Conservation (phyloP, 2,113 vertebrate genomes). For the Neofelis nebulosa region DNA sequence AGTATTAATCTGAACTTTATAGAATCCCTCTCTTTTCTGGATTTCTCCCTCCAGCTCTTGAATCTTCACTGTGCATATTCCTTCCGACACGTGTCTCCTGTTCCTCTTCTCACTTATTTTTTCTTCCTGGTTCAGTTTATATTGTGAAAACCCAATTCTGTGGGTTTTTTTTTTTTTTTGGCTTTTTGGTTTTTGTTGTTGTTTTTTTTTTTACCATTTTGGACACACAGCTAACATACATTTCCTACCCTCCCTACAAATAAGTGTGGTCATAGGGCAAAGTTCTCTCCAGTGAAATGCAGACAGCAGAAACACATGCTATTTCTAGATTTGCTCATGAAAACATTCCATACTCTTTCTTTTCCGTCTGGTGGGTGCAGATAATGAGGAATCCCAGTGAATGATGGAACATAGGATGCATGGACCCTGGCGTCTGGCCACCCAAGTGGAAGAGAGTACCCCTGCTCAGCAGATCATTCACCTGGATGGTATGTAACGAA, state of each 20-base stretch:
- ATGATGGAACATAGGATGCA: neutral
- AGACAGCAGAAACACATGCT: fast-evolving
- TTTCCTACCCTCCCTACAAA: neutral
- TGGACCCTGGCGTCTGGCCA: too few relatives aligned
- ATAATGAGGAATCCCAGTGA: too few relatives aligned
- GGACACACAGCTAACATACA: too few relatives aligned
- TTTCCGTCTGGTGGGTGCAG: neutral
- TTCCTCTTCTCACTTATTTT: neutral
- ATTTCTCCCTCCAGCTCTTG: neutral
- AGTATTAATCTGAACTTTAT: neutral
- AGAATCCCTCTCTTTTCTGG: neutral
- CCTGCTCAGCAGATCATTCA: neutral
- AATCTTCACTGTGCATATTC: too few relatives aligned
- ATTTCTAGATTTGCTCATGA: too few relatives aligned
- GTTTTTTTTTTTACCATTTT: neutral
- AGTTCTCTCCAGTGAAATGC: neutral
- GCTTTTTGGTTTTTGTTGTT: too few relatives aligned
- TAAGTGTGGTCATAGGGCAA: neutral
- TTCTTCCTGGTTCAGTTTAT: neutral
- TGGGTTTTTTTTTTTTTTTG: neutral
- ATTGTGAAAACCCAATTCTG: neutral
- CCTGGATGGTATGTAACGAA: neutral
- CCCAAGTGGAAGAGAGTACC: neutral
- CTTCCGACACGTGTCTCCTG: neutral
- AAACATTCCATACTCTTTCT: too few relatives aligned